phyloP scores from a whole-genome alignment of 30 jellyfish, hydroid and myxozoan species.

The Aurelia aurita region DNA sequence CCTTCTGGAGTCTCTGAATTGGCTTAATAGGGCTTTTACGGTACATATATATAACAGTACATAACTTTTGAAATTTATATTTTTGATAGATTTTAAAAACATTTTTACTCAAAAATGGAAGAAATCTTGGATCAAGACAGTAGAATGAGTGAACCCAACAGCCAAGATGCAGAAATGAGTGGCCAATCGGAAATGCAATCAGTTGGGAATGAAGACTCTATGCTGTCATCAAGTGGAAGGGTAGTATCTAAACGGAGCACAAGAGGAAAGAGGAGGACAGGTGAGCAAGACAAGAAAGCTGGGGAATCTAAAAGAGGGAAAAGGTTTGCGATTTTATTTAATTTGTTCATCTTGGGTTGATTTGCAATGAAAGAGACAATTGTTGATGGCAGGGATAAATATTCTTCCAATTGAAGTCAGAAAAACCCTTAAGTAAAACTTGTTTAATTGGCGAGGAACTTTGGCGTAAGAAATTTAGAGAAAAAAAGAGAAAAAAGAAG shows the following conservation, averaged over 20 bases:
- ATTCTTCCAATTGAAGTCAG: too few relatives aligned
- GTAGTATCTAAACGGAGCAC: constrained; percentile 69
- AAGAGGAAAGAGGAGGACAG: constrained; percentile 89
- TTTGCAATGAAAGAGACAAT: not conserved
- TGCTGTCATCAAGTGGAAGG: constrained; percentile 52
- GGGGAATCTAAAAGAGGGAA: constrained; percentile 83
- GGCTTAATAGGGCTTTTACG: not conserved
- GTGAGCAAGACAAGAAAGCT: constrained; percentile 72
- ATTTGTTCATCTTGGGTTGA: not conserved
- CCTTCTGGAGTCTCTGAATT: too few relatives aligned
- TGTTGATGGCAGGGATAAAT: too few relatives aligned
- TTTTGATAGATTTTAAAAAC: too few relatives aligned
- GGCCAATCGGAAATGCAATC: constrained; percentile 46
- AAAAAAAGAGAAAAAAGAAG: too few relatives aligned
- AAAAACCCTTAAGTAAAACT: too few relatives aligned
- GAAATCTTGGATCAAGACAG: constrained; percentile 60
- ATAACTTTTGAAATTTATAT: too few relatives aligned
- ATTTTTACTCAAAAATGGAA: constrained; percentile 9
- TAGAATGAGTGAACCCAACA: constrained; percentile 33
- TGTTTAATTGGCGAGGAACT: too few relatives aligned
- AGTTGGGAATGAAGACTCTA: constrained; percentile 36
- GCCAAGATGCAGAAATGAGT: constrained; percentile 51
- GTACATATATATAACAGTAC: too few relatives aligned
- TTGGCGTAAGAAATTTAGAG: too few relatives aligned
- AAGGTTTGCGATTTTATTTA: constrained; percentile 26